Evolutionary conservation across 2,797 vertebrate genomes (phyloP).

Genomic region (Poecilia velifera): DNA sequence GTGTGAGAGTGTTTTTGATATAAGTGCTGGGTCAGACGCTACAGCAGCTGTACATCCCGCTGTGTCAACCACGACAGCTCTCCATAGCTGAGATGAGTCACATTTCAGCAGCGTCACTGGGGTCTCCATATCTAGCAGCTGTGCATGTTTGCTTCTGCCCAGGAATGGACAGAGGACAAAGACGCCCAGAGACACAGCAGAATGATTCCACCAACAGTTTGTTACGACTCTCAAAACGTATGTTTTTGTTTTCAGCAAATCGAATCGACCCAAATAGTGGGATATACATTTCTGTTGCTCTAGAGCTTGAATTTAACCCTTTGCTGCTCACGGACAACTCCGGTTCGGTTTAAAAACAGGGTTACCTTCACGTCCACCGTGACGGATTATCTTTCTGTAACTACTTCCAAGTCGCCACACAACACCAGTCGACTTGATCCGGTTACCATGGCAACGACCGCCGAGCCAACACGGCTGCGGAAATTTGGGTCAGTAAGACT

Average conservation of each 20-base stretch:
- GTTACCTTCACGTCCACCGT: neutral
- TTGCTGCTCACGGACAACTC: neutral
- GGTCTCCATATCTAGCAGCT: conserved; percentile 46
- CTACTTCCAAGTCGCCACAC: conserved; percentile 25
- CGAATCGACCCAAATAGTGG: neutral
- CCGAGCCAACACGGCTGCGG: conserved; percentile 41
- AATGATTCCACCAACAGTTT: neutral
- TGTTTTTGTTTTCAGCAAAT: neutral
- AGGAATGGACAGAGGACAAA: neutral
- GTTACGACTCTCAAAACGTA: neutral
- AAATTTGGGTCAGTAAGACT: conserved; percentile 61
- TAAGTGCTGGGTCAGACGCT: conserved; percentile 29
- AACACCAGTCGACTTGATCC: conserved; percentile 26
- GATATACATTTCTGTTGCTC: neutral
- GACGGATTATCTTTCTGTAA: conserved; percentile 28
- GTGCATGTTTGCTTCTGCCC: conserved; percentile 5
- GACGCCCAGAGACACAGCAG: neutral
- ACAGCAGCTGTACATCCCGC: conserved; percentile 52
- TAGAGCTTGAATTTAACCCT: conserved; percentile 18
- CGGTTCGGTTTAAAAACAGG: neutral
- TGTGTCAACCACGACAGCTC: conserved; percentile 30
- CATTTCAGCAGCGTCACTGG: conserved; percentile 46
- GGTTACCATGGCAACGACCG: conserved; percentile 48
- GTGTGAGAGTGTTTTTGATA: conserved; percentile 27
- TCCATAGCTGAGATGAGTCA: conserved; percentile 57